A percentile compares a stretch with the other conserved stretches of the same genome.
Evolutionary conservation across 2,113 vertebrate genomes (phyloP).

Genomic region (Oriolus oriolus): DNA sequence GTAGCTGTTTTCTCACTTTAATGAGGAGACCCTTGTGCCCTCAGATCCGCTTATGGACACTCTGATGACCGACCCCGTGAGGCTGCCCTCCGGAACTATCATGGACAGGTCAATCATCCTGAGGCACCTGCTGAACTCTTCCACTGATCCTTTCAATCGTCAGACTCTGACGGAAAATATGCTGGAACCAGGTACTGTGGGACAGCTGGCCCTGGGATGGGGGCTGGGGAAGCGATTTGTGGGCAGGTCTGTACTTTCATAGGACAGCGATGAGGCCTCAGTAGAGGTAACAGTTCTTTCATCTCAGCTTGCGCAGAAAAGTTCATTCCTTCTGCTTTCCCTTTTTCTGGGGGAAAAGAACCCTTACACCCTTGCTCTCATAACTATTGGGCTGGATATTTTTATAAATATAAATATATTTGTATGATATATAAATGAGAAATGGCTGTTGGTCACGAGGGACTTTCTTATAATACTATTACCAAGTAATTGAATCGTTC

Average conservation of each 20-base stretch:
- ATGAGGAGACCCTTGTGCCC: not conserved
- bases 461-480: not conserved
- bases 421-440: not conserved
- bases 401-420: no score
- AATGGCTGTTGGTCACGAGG: accelerated
- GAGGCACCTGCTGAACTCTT: constrained; percentile 94
- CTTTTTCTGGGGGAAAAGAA: not conserved
- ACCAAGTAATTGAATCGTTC: not conserved
- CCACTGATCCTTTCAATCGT: constrained; percentile 96
- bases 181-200: constrained; percentile 88
- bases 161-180: constrained; percentile 95
- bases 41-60: constrained; percentile 98
- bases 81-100: constrained; percentile 91
- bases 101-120: constrained; percentile 97
- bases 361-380: not conserved
- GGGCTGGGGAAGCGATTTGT: accelerated
- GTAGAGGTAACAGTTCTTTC: not conserved
- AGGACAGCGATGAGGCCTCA: not conserved
- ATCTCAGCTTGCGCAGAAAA: not conserved
- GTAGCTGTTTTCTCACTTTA: not conserved
- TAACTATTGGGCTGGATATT: not conserved
- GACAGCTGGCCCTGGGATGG: accelerated
- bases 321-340: not conserved
- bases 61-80: constrained; percentile 94
- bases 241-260: accelerated